These are phyloP conservation scores for Drosophila mayaguana DNA, from an alignment of 2,888 invertebrate genomes.

Conservation along the genomic window DNA sequence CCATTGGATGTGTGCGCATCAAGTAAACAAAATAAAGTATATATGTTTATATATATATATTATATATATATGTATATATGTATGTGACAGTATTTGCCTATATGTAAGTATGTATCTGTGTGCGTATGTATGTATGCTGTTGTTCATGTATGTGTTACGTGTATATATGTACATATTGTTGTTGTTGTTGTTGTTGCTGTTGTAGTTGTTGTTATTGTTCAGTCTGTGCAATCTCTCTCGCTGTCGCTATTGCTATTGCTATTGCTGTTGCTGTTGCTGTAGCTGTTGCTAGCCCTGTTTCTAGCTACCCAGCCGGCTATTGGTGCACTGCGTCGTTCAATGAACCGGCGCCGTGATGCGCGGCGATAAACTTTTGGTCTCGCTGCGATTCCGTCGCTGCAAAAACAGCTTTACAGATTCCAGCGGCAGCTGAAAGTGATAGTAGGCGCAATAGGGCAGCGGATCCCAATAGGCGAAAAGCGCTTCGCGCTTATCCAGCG, in stretches of 20 bases:
- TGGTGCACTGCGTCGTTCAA: constrained; percentile 68
- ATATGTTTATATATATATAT: background rate
- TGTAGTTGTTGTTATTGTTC: constrained; percentile 51
- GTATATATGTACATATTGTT: constrained; percentile 31
- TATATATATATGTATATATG: background rate
- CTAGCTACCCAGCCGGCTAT: constrained; percentile 38
- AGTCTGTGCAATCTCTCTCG: constrained; percentile 81
- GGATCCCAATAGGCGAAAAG: constrained; percentile 94
- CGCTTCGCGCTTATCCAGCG: constrained; percentile 92
- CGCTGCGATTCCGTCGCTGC: constrained; percentile 84
- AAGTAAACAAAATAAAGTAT: constrained; percentile 66
- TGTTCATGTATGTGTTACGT: constrained; percentile 4
- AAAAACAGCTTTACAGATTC: constrained; percentile 87
- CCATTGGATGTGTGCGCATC: constrained; percentile 54
- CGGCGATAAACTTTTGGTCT: constrained; percentile 78
- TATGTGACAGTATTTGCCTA: background rate
- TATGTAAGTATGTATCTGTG: constrained; percentile 10
- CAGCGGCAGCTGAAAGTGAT: constrained; percentile 91
- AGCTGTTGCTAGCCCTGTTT: constrained; percentile 19
- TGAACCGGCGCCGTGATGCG: constrained; percentile 80
- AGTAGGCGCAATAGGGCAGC: constrained; percentile 93
- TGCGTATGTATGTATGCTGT: constrained; percentile 2
- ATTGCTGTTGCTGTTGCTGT: constrained; percentile 34
- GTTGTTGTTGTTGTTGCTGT: background rate
- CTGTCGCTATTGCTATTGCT: constrained; percentile 23